Evolutionary conservation across 2,888 invertebrate species (phyloP).

Genomic region (Agrotis segetum): DNA sequence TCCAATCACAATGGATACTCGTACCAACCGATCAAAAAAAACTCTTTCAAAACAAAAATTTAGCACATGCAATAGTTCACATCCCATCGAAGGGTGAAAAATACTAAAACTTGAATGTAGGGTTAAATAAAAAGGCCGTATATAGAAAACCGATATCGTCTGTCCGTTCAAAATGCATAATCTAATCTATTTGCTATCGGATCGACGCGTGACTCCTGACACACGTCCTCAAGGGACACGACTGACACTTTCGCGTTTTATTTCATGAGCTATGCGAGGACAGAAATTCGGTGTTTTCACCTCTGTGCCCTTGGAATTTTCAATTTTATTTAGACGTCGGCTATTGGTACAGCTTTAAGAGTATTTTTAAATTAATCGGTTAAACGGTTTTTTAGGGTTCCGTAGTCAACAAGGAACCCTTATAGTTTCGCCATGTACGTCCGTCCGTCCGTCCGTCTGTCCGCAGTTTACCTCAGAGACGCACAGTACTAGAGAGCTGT

Average conservation of each 20-base stretch:
- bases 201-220: conserved; percentile 70
- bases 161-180: conserved; percentile 71
- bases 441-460: no score
- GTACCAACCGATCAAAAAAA: not conserved
- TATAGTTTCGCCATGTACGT: no score
- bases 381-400: no score
- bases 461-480: no score
- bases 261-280: conserved; percentile 59
- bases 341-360: not conserved
- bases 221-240: conserved; percentile 66
- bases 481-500: no score
- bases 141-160: conserved; percentile 61
- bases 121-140: conserved; percentile 60
- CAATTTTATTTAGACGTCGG: conserved; percentile 18
- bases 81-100: conserved; percentile 46
- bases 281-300: conserved; percentile 36
- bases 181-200: conserved; percentile 73
- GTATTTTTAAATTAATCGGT: not conserved
- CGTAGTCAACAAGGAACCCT: no score
- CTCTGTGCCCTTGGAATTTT: conserved; percentile 21
- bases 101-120: conserved; percentile 53
- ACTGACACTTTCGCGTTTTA: conserved; percentile 71
- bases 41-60: conserved; percentile 1
- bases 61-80: conserved; percentile 37
- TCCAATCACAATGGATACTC: no score